Evolutionary conservation across 2,888 invertebrate genomes (phyloP).

Genomic region (Apotomis betuletana): DNA sequence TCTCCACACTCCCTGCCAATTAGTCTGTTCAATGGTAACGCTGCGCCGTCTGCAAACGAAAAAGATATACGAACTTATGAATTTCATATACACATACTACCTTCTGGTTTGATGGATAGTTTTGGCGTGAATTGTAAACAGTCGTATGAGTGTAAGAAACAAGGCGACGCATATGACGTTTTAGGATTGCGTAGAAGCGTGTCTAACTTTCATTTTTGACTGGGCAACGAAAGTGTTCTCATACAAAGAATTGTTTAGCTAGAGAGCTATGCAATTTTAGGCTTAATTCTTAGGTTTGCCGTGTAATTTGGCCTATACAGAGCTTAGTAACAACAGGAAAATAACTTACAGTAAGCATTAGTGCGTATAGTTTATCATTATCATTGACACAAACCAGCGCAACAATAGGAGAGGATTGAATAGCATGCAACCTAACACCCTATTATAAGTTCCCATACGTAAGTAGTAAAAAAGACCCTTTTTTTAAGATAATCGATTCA

Average conservation of each 20-base stretch:
- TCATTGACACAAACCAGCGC: too few relatives aligned
- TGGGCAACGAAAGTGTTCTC: conserved; percentile 28
- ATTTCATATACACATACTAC: background rate
- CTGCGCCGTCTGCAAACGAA: conserved; percentile 1
- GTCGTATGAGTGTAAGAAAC: conserved; percentile 13
- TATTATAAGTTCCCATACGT: too few relatives aligned
- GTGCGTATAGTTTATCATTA: too few relatives aligned
- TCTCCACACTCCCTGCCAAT: conserved; percentile 64
- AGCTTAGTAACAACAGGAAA: background rate
- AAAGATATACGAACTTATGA: background rate
- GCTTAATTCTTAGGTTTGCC: conserved; percentile 11
- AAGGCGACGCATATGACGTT: conserved; percentile 1
- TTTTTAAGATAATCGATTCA: too few relatives aligned
- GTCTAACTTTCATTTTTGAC: conserved; percentile 36
- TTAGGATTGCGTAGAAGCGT: background rate
- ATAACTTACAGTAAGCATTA: background rate
- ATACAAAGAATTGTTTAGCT: conserved; percentile 9
- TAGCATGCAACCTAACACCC: too few relatives aligned
- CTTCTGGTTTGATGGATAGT: background rate
- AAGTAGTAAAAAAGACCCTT: too few relatives aligned
- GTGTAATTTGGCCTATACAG: background rate
- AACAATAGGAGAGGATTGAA: too few relatives aligned
- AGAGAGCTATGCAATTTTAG: conserved; percentile 14
- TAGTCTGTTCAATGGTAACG: conserved; percentile 60
- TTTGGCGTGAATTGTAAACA: background rate